Base-by-base conservation (phyloP, 2,888 invertebrate species). In the Lymantria dispar region DNA sequence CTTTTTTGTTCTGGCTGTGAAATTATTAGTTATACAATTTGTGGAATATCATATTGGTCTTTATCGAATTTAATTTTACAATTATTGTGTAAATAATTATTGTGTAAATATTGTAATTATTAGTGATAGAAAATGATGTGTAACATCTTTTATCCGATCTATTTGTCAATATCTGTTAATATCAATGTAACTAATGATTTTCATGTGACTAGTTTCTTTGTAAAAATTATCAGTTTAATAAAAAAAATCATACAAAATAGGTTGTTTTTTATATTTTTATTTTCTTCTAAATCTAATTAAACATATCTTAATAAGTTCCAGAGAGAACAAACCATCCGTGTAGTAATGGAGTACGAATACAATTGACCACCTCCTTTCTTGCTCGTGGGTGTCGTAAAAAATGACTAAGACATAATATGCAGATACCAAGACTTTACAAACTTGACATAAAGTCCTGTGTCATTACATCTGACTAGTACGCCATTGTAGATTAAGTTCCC, bases 151-250 rank as follows among this genome's bases (percentile, higher is more conserved):
- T 85, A 86, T 83, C 80, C 60, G 72, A 80, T 80, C 77, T 81
- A 78, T 77, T 81, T 83, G 86, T 87, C 83, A 80, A 85, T 40
- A 40, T 14, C 72, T 83, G 82, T 84, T 83, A 83, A 85, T 86
- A 87, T 85, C 84, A 87, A 79, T 72, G 69, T 83, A 80, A 80
- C 58, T 76, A 85, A 84, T 72, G 68, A 85, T 85, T 87, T 87
- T 80, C 80, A 85, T 87, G 88, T 88, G 87, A 84, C 81, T 87
- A 88, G 80, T 76, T 77, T 81, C 83, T 87, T 87, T 88, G 85
- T 89, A 88, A 83, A 81, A 69, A 76, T 78, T 80, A 83, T 80
- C 76, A 83, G 74, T 85, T 87, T 84, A 88, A 76, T 86, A 87
- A 84, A 85, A 42, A 83, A 85, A 78, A 63, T 60, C 22, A 66